These are phyloP conservation scores for Porites cylindrica DNA, from an alignment of 92 coral and sea anemone species.

Conservation along the genomic window DNA sequence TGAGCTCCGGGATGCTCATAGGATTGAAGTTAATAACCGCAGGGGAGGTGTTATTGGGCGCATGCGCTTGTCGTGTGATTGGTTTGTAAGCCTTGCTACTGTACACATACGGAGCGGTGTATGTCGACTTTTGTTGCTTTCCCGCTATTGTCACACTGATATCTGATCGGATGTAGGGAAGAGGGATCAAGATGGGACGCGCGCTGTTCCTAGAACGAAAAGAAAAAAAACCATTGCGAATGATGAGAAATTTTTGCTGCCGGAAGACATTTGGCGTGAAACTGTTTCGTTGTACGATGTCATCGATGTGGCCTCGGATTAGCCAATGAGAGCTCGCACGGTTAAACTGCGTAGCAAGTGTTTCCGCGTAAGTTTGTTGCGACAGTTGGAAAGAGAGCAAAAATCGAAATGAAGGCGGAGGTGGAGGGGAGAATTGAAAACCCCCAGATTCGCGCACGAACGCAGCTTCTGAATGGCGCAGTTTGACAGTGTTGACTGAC, in stretches of 20 bases:
- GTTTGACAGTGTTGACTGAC: too few species aligned
- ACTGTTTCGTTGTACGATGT: too few species aligned
- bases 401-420: too few species aligned
- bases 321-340: too few species aligned
- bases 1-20: slow-evolving; percentile 60
- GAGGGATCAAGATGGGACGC: slow-evolving; percentile 78
- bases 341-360: too few species aligned
- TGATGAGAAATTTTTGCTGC: not conserved
- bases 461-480: too few species aligned
- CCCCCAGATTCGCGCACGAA: too few species aligned
- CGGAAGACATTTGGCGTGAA: too few species aligned
- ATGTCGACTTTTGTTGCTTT: slow-evolving; percentile 54
- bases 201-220: slow-evolving; percentile 44
- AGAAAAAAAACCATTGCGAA: not conserved
- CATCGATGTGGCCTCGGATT: too few species aligned
- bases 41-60: slow-evolving; percentile 52
- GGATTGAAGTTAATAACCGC: slow-evolving; percentile 84
- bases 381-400: too few species aligned
- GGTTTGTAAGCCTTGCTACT: slow-evolving; percentile 40
- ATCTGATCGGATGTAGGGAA: slow-evolving; percentile 75
- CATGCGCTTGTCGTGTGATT: slow-evolving; percentile 3
- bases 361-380: too few species aligned
- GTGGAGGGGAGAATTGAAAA: too few species aligned
- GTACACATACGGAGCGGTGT: slow-evolving; percentile 68
- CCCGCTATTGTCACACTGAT: slow-evolving; percentile 50